These are phyloP conservation scores for Anaspis maculata DNA, from an alignment of 2,888 invertebrate genomes.

Conservation along the genomic window DNA sequence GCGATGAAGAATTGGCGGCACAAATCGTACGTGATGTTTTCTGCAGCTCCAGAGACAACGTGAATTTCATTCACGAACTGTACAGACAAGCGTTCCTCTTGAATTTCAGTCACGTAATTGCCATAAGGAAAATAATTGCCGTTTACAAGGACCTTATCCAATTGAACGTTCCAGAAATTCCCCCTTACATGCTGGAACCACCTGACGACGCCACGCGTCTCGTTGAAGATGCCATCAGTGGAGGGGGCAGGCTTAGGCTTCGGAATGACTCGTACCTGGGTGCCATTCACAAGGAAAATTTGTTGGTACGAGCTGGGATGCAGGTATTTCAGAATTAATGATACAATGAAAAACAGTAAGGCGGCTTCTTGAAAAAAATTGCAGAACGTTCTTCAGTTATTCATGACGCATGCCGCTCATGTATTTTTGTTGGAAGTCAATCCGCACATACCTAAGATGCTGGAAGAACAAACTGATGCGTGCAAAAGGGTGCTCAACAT, in stretches of 20 bases:
- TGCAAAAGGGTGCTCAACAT: conserved; percentile 94
- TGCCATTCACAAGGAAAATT: conserved; percentile 70
- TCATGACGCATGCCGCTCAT: conserved; percentile 92
- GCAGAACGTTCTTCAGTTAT: conserved; percentile 74
- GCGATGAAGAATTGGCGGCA: conserved; percentile 41
- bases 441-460: conserved; percentile 54
- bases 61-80: conserved; percentile 91
- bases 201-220: conserved; percentile 42
- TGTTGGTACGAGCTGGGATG: conserved; percentile 72
- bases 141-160: conserved; percentile 96
- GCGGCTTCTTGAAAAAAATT: conserved; percentile 8
- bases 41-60: conserved; percentile 79
- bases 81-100: conserved; percentile 88
- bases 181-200: conserved; percentile 70
- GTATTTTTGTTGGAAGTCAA: conserved; percentile 75
- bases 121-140: conserved; percentile 80
- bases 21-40: conserved; percentile 80
- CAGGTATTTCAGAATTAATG: conserved; percentile 53
- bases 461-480: conserved; percentile 91
- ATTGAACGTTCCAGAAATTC: conserved; percentile 69
- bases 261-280: conserved; percentile 82
- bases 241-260: conserved; percentile 40
- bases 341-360: conserved; percentile 5
- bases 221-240: conserved; percentile 23
- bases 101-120: conserved; percentile 77